Percentiles rank a stretch among this genome's conserved stretches.
Conservation (phyloP, 2,113 vertebrate species). For the Nematolebias whitei region DNA sequence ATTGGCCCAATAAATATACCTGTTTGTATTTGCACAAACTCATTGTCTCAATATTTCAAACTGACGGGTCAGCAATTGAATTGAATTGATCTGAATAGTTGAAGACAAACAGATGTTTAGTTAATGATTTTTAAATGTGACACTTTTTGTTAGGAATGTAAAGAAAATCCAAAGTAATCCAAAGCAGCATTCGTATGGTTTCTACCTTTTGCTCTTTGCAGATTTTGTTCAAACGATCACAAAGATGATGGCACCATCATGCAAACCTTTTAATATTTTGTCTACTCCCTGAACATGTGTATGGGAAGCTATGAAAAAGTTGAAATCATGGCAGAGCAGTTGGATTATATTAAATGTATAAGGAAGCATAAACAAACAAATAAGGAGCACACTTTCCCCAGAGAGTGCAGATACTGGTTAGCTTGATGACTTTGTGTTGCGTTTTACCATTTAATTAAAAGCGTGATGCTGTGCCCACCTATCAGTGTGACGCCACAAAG, state of each 20-base stretch:
- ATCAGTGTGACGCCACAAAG: constrained; percentile 5
- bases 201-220: background rate
- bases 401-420: background rate
- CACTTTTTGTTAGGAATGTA: background rate
- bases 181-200: background rate
- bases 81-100: too few relatives aligned
- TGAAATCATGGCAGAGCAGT: background rate
- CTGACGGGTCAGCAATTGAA: too few relatives aligned
- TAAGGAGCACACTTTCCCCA: background rate
- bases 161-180: background rate
- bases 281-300: too few relatives aligned
- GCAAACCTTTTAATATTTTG: background rate
- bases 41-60: too few relatives aligned
- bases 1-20: constrained; percentile 30
- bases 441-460: constrained; percentile 10
- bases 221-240: background rate
- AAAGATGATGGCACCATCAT: background rate
- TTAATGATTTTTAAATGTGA: too few relatives aligned
- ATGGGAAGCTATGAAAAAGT: background rate
- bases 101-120: too few relatives aligned
- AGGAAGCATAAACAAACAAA: background rate
- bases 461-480: background rate
- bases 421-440: background rate
- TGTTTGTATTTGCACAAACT: too few relatives aligned
- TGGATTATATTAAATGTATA: constrained; percentile 2